Percentiles rank a stretch among this genome's conserved stretches.
phyloP scores from a whole-genome alignment of 2,888 invertebrate genomes.

The Arenicola marina region DNA sequence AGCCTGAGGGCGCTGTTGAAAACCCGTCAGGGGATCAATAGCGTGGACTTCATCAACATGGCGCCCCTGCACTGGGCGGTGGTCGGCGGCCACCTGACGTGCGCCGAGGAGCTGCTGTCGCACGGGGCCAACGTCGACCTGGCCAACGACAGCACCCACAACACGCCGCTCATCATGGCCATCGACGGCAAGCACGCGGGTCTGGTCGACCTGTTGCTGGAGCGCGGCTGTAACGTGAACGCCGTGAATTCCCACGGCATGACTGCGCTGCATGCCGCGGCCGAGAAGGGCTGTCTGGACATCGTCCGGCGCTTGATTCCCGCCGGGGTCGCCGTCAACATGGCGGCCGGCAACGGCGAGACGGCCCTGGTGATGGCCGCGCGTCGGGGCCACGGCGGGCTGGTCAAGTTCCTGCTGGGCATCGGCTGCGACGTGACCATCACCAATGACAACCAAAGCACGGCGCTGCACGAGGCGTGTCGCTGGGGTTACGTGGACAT shows the following conservation, averaged over 20 bases:
- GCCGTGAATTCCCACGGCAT: slow-evolving; percentile 81
- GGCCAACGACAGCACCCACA: slow-evolving; percentile 47
- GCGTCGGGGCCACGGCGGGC: slow-evolving; percentile 42
- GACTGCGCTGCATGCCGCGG: slow-evolving; percentile 46
- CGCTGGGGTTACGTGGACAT: slow-evolving; percentile 14
- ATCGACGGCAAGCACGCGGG: slow-evolving; percentile 46
- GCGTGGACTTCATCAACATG: slow-evolving; percentile 34
- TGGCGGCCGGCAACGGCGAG: slow-evolving; percentile 36
- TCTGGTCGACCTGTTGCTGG: slow-evolving; percentile 57
- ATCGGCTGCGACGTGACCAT: slow-evolving; percentile 42
- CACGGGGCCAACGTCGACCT: slow-evolving; percentile 51
- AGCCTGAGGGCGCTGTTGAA: slow-evolving; percentile 10
- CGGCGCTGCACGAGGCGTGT: slow-evolving; percentile 22
- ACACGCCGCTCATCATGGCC: slow-evolving; percentile 57
- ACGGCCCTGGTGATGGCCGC: slow-evolving; percentile 43
- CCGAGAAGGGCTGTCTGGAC: slow-evolving; percentile 41
- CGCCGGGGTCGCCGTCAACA: slow-evolving; percentile 34
- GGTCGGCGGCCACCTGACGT: slow-evolving; percentile 46
- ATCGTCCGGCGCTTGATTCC: slow-evolving; percentile 42
- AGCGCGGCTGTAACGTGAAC: slow-evolving; percentile 92
- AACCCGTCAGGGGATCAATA: slow-evolving; percentile 11
- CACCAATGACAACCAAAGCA: slow-evolving; percentile 15
- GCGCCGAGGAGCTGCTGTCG: slow-evolving; percentile 48
- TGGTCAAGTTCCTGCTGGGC: slow-evolving; percentile 42
- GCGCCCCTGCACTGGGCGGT: slow-evolving; percentile 58